Base-by-base conservation (phyloP, 1,140 invertebrate species). In the Sipha flava region DNA sequence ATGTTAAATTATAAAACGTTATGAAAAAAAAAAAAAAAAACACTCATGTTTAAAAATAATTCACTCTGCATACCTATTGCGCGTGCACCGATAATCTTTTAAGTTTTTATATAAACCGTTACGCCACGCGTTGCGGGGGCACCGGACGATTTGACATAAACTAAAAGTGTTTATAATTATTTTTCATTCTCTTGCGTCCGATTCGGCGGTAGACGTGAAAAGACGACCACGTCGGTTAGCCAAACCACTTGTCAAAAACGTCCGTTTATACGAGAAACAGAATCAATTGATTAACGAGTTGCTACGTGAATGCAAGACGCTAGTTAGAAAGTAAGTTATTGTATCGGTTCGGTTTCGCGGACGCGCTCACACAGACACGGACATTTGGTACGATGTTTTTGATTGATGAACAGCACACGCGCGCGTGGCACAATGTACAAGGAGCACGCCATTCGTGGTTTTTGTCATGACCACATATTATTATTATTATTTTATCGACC, bases 391-490 rank as follows among this genome's bases (percentile, higher is more conserved):
- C 29, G 9, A 23, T 14, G n/a, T 18, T 23, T 1, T 47, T 49
- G 68, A 72, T 72, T 72, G 29, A 72, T 72, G 68, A 72, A 49
- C n/a, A n/a, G n/a, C n/a, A n/a, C n/a, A n/a, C n/a, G n/a, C n/a
- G n/a, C n/a, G n/a, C n/a, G n/a, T n/a, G n/a, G n/a, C n/a, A n/a
- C n/a, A n/a, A n/a, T n/a, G n/a, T n/a, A n/a, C n/a, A n/a, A n/a
- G n/a, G n/a, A n/a, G n/a, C n/a, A n/a, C n/a, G n/a, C n/a, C n/a
- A n/a, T n/a, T n/a, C n/a, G n/a, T n/a, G n/a, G n/a, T n/a, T n/a
- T n/a, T n/a, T n/a, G n/a, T n/a, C n/a, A n/a, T n/a, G n/a, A n/a
- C n/a, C n/a, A n/a, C n/a, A n/a, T n/a, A n/a, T n/a, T n/a, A n/a
- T n/a, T n/a, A n/a, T n/a, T n/a, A n/a, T n/a, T n/a, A n/a, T n/a